A percentile compares a stretch with the other conserved stretches of the same genome.
These are phyloP conservation scores for Semnornis frantzii DNA, from an alignment of 2,113 vertebrate species.

Conservation along the genomic window DNA sequence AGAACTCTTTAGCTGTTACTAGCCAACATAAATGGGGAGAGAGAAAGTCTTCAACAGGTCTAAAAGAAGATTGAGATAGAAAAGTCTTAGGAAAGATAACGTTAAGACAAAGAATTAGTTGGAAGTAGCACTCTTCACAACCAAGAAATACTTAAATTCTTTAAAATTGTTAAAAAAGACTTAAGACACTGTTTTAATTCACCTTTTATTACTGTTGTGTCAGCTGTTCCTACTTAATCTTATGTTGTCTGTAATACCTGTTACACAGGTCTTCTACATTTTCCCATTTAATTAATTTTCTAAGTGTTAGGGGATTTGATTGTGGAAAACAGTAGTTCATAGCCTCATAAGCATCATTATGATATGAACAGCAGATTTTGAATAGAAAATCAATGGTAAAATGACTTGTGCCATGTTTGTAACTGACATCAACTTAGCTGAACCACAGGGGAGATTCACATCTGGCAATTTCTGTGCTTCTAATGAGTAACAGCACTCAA, in stretches of 20 bases:
- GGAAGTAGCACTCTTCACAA: neutral
- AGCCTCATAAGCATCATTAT: neutral
- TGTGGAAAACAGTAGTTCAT: neutral
- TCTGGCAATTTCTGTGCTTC: slow-evolving; percentile 7
- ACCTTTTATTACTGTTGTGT: neutral
- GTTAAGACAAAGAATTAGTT: neutral
- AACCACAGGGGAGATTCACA: slow-evolving; percentile 6
- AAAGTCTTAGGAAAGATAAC: neutral
- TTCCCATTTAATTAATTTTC: neutral
- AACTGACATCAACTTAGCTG: slow-evolving; percentile 16
- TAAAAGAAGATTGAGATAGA: neutral
- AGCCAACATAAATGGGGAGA: neutral
- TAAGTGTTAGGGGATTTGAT: neutral
- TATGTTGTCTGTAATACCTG: neutral
- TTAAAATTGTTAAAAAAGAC: neutral
- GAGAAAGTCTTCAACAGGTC: neutral
- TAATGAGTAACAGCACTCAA: neutral
- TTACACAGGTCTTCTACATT: neutral
- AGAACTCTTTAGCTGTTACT: neutral
- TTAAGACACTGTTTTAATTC: neutral
- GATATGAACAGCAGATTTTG: neutral
- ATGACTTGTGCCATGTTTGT: neutral
- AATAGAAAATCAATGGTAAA: neutral
- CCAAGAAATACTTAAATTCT: neutral
- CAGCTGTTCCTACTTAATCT: neutral